Conservation (phyloP, 2,113 vertebrate genomes). For the Leucosticte australis region DNA sequence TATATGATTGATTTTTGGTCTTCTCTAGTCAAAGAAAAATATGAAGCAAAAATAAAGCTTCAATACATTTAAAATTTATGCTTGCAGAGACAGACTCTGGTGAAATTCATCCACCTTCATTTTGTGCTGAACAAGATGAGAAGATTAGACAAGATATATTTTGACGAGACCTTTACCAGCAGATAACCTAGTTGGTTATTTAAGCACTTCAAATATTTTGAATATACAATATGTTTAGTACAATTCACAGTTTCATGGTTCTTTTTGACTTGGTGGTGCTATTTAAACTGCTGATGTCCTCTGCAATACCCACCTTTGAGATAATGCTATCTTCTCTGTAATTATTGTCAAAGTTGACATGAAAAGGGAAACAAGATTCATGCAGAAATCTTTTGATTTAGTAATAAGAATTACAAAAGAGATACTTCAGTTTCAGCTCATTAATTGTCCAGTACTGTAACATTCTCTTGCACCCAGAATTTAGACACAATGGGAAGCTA, state of each 20-base stretch:
- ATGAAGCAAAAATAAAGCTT: conserved; percentile 71
- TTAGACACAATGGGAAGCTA: not conserved
- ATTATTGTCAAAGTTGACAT: not conserved
- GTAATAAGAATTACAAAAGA: not conserved
- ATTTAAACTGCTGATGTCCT: not conserved
- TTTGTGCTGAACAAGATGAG: conserved; percentile 42
- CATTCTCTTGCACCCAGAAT: not conserved
- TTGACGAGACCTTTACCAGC: conserved; percentile 8
- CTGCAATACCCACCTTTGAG: not conserved
- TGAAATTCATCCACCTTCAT: conserved; percentile 48
- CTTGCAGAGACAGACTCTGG: conserved; percentile 56
- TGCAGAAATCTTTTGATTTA: not conserved
- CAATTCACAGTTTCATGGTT: not conserved
- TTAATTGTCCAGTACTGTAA: not conserved
- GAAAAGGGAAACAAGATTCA: not conserved
- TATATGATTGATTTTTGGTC: conserved; percentile 77
- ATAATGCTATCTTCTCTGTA: not conserved
- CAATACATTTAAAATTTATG: conserved; percentile 67
- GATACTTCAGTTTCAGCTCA: not conserved
- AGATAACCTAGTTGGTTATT: not conserved
- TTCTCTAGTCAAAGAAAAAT: conserved; percentile 73
- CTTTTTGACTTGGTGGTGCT: not conserved
- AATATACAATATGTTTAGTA: not conserved
- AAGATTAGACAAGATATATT: conserved; percentile 16
- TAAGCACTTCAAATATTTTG: not conserved